phyloP scores from a whole-genome alignment of 2,113 vertebrate species.

The Canis aureus region DNA sequence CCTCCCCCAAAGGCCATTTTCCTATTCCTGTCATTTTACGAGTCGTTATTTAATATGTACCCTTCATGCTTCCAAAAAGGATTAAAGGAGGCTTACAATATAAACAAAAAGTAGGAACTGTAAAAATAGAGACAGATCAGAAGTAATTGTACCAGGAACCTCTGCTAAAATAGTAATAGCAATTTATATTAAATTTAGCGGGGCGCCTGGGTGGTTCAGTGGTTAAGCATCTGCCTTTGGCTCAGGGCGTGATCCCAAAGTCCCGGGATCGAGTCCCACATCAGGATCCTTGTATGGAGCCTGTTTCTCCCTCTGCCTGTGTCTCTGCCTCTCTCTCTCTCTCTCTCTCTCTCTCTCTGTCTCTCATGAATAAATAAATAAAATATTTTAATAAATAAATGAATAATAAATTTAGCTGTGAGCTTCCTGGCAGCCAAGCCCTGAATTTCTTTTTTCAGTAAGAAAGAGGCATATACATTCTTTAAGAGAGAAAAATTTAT shows the following conservation, averaged over 20 bases:
- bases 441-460: constrained; percentile 35
- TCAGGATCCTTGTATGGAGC: too few relatives aligned
- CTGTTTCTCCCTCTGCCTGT: too few relatives aligned
- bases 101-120: constrained; percentile 70
- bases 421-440: constrained; percentile 48
- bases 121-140: constrained; percentile 78
- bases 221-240: too few relatives aligned
- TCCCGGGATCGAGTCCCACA: too few relatives aligned
- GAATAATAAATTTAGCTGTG: constrained; percentile 57
- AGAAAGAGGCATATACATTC: not conserved
- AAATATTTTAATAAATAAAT: too few relatives aligned
- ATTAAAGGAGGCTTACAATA: constrained; percentile 68
- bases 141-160: constrained; percentile 59
- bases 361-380: too few relatives aligned
- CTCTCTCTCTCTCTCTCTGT: too few relatives aligned
- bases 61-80: constrained; percentile 71
- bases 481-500: constrained; percentile 17
- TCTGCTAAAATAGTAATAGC: constrained; percentile 56
- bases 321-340: too few relatives aligned
- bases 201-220: too few relatives aligned
- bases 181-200: constrained; percentile 65
- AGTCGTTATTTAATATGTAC: constrained; percentile 79
- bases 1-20: constrained; percentile 56
- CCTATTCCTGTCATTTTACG: constrained; percentile 81
- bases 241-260: too few relatives aligned